Evolutionary conservation across 1,140 invertebrate genomes (phyloP).

Genomic region (Apis laboriosa): DNA sequence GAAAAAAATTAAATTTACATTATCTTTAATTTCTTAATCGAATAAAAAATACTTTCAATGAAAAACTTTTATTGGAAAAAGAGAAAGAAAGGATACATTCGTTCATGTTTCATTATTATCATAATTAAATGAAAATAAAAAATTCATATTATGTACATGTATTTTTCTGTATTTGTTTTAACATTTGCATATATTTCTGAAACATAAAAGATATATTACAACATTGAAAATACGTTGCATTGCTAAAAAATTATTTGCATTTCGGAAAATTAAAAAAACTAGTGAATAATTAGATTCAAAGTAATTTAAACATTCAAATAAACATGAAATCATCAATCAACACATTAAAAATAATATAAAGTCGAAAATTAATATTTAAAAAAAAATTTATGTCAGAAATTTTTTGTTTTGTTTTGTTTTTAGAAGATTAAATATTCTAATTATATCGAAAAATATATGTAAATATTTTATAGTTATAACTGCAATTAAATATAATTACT

Average conservation of each 20-base stretch:
- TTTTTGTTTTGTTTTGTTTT: not conserved
- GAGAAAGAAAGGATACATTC: not conserved
- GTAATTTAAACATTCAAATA: not conserved
- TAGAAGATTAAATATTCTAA: no score
- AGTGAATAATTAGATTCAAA: not conserved
- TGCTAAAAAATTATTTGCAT: not conserved
- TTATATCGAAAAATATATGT: not conserved
- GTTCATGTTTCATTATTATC: not conserved
- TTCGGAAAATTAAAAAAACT: not conserved
- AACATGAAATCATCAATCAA: not conserved
- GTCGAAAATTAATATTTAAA: not conserved
- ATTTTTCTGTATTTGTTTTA: not conserved
- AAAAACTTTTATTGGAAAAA: not conserved
- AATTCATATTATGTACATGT: not conserved
- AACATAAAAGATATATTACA: not conserved
- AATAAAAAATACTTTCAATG: not conserved
- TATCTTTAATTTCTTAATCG: not conserved
- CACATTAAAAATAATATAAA: not conserved
- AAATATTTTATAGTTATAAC: not conserved
- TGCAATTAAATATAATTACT: not conserved
- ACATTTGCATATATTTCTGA: not conserved
- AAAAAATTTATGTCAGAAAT: not conserved
- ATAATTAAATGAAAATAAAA: not conserved
- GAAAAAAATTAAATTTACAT: not conserved
- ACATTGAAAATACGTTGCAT: not conserved